Evolutionary conservation across 2,113 vertebrate species (phyloP).

Genomic region (Tachysurus fulvidraco): DNA sequence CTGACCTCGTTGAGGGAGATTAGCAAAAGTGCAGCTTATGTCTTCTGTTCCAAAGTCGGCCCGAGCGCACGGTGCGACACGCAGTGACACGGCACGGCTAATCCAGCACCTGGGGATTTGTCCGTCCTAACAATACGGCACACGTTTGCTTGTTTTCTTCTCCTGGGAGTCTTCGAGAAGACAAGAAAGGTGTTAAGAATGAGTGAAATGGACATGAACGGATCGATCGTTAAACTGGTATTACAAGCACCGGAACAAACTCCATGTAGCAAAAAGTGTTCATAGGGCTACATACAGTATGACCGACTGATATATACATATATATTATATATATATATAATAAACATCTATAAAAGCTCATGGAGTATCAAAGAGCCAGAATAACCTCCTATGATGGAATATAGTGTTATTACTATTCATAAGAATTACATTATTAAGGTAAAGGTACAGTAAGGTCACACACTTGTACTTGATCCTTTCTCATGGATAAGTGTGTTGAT

Average conservation of each 20-base stretch:
- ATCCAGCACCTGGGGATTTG: constrained; percentile 54
- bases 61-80: constrained; percentile 14
- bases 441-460: not conserved
- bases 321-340: too few species aligned
- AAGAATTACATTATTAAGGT: too few species aligned
- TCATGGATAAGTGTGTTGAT: not conserved
- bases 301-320: not conserved
- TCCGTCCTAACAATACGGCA: constrained; percentile 40
- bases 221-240: not conserved
- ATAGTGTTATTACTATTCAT: not conserved
- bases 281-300: not conserved
- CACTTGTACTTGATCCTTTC: not conserved
- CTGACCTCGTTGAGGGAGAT: constrained; percentile 54
- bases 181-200: not conserved
- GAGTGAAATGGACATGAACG: not conserved
- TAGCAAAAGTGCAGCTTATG: constrained; percentile 48
- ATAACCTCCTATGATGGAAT: not conserved
- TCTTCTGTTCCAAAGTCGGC: constrained; percentile 52
- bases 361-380: not conserved
- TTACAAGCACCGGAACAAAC: not conserved
- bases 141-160: constrained; percentile 30
- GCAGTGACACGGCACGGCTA: constrained; percentile 31
- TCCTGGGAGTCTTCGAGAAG: constrained; percentile 25
- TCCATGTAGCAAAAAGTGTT: not conserved
- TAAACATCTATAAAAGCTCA: not conserved